These are phyloP conservation scores for Andrena camellia DNA, from an alignment of 2,888 invertebrate species.

Conservation along the genomic window DNA sequence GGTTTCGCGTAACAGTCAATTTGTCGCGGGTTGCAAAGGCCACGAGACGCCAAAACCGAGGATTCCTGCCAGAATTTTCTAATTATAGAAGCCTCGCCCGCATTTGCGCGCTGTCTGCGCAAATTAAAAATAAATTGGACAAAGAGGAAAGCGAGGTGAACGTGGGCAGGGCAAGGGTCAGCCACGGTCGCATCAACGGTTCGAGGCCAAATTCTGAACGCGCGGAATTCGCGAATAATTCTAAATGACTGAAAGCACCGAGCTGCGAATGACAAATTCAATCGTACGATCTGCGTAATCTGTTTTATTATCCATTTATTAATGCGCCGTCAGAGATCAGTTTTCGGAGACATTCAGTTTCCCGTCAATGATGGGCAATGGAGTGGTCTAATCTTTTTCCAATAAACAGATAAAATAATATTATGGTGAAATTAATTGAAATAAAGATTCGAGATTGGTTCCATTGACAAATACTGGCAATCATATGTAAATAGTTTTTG, in stretches of 20 bases:
- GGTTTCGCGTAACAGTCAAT: constrained; percentile 53
- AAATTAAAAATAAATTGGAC: constrained; percentile 81
- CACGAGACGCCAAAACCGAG: constrained; percentile 44
- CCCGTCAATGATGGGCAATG: background rate
- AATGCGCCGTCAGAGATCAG: background rate
- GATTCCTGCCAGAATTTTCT: constrained; percentile 68
- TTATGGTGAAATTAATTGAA: too few relatives aligned
- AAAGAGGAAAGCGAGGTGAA: constrained; percentile 69
- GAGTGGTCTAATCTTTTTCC: background rate
- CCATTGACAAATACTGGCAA: too few relatives aligned
- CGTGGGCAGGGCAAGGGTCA: constrained; percentile 55
- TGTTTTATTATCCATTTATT: background rate
- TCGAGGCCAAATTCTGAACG: constrained; percentile 19
- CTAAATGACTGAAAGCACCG: background rate
- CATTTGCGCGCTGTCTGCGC: constrained; percentile 75
- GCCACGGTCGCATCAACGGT: constrained; percentile 42
- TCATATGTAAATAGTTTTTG: too few relatives aligned
- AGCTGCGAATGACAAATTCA: background rate
- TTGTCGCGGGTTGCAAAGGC: constrained; percentile 48
- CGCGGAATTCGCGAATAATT: constrained; percentile 2
- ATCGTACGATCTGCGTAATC: background rate
- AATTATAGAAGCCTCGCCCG: constrained; percentile 73
- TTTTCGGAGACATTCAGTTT: background rate
- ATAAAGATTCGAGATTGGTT: too few relatives aligned
- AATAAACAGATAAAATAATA: background rate